Evolutionary conservation across 1,140 invertebrate species (phyloP), one percentile per base, ranked within the genome.

Genomic region (Drosophila athabasca): DNA sequence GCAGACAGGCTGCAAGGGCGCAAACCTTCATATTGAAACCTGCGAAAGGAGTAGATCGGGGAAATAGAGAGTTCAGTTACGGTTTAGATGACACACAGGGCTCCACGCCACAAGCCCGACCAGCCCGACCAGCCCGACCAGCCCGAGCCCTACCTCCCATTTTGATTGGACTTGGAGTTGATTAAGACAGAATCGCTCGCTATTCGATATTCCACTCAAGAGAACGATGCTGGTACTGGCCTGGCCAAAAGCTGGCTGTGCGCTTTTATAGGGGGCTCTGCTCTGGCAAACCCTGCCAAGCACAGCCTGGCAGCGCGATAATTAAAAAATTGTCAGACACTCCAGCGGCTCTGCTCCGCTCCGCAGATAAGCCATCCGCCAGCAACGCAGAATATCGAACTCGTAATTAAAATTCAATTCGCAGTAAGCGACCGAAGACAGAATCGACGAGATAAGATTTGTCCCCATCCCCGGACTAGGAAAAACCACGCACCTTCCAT

Each of bases 311-410:
- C 80, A 41, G 49, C 35, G 55, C 29, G 64, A 50, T 83, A 83
- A 83, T 83, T 83, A 83, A 76, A 75, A 79, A 73, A 79, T 51
- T 75, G 80, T 70, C 65, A 73, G 48, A 35, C 31, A 35, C 31
- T 35, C 31, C 31, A 35, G 31, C 31, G 11, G 31, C 39, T 35
- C 49, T 17, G 52, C 76, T 9, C 31, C 11, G 31, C 39, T 35
- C 49, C 22, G 52, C 76, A 71, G 79, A 83, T 83, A 83, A 83
- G 80, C 79, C 54, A 31, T 53, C 24, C 29, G 17, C 15, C 61
- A 61, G 65, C 49, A 73, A 39, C 49, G 15, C 59, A 29, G 49
- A 75, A 45, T 79, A 57, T 53, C 49, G 48, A 61, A 83, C 49
- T 50, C 43, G 50, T 69, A 83, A 84, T 84, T 83, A 84, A 83